These are phyloP conservation scores for Magallana angulata DNA, from an alignment of 1,140 invertebrate species.

Conservation along the genomic window DNA sequence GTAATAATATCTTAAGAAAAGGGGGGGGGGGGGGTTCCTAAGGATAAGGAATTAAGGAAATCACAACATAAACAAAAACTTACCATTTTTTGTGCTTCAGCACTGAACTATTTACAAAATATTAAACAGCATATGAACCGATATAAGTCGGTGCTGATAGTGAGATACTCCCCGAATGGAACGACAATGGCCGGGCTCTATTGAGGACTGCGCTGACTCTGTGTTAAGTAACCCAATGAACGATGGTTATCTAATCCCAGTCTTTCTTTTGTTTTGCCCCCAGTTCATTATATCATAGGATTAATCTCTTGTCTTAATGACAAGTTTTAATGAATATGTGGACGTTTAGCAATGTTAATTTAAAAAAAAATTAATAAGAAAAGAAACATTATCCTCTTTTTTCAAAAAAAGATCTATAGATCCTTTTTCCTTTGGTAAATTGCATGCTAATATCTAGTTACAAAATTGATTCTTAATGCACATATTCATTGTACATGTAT, in stretches of 20 bases:
- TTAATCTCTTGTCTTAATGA: constrained; percentile 23
- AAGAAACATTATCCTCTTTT: too few species aligned
- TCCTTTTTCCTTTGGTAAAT: too few species aligned
- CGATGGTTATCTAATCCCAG: constrained; percentile 6
- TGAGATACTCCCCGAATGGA: background rate
- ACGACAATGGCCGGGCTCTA: background rate
- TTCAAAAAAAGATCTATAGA: too few species aligned
- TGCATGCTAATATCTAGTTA: too few species aligned
- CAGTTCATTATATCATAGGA: background rate
- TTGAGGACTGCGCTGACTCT: background rate
- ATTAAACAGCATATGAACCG: background rate
- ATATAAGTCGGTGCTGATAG: background rate
- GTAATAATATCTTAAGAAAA: background rate
- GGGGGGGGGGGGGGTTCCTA: too few species aligned
- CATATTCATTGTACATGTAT: too few species aligned
- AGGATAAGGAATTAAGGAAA: background rate
- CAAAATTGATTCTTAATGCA: too few species aligned
- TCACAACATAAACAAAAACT: background rate
- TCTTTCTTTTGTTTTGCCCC: background rate
- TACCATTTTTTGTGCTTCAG: background rate
- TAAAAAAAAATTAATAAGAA: too few species aligned
- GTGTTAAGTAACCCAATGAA: background rate
- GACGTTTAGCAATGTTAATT: too few species aligned
- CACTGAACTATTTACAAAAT: background rate
- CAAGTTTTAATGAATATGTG: too few species aligned